phyloP scores from a whole-genome alignment of 2,888 invertebrate genomes.

The Patella pellucida region DNA sequence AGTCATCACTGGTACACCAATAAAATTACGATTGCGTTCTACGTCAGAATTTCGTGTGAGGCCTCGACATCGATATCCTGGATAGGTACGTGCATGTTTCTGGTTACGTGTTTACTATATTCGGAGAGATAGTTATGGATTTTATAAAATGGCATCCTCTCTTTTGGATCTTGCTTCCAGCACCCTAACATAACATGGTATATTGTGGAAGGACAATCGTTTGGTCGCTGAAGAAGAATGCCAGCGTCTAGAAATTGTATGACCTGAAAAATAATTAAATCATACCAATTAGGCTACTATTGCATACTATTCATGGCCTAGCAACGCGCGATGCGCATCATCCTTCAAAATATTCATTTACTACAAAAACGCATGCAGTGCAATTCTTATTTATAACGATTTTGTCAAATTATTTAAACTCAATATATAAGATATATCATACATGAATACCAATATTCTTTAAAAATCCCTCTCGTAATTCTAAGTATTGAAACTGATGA shows the following conservation, averaged over 20 bases:
- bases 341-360: too few species aligned
- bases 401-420: too few species aligned
- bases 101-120: slow-evolving; percentile 51
- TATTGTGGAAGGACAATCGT: slow-evolving; percentile 71
- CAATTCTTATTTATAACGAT: too few species aligned
- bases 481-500: background rate
- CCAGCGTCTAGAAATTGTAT: slow-evolving; percentile 81
- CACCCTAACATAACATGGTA: slow-evolving; percentile 71
- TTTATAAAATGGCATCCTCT: slow-evolving; percentile 79
- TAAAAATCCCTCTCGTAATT: too few species aligned
- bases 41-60: slow-evolving; percentile 10
- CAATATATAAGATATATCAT: too few species aligned
- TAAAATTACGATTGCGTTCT: background rate
- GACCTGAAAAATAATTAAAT: slow-evolving; percentile 49
- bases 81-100: slow-evolving; percentile 38
- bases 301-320: too few species aligned
- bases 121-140: slow-evolving; percentile 62
- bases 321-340: too few species aligned
- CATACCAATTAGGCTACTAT: too few species aligned
- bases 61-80: slow-evolving; percentile 40
- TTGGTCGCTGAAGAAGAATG: slow-evolving; percentile 84
- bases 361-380: too few species aligned
- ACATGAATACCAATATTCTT: too few species aligned
- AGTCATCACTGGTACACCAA: too few species aligned
- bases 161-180: slow-evolving; percentile 80